Conservation (phyloP, 2,113 vertebrate species). For the Chloroceryle aenea region DNA sequence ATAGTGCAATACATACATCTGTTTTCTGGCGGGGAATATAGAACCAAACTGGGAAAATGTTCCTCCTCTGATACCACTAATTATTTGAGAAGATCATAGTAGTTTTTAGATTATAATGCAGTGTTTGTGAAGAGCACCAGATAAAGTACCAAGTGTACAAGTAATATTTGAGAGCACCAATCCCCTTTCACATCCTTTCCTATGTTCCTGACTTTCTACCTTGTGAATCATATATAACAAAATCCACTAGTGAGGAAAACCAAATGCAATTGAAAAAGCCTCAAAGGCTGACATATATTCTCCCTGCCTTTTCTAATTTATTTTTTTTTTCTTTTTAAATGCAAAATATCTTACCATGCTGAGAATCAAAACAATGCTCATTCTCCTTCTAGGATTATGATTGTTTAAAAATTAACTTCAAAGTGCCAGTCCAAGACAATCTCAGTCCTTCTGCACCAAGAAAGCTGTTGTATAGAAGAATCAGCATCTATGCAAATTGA, state of each 20-base stretch:
- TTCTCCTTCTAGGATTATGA: neutral
- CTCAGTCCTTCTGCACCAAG: neutral
- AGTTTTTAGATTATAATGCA: neutral
- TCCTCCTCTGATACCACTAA: neutral
- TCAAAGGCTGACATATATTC: neutral
- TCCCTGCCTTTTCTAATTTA: neutral
- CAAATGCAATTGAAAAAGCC: neutral
- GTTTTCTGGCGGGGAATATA: neutral
- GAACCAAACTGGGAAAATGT: neutral
- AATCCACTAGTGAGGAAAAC: neutral
- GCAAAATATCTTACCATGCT: neutral
- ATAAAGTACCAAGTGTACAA: neutral
- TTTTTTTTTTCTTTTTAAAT: neutral
- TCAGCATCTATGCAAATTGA: neutral
- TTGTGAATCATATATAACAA: neutral
- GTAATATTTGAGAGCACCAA: neutral
- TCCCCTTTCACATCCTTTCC: neutral
- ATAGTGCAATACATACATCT: neutral
- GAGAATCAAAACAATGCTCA: neutral
- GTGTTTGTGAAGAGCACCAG: neutral
- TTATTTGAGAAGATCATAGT: neutral
- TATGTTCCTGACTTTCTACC: neutral
- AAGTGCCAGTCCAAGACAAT: neutral
- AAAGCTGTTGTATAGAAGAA: neutral
- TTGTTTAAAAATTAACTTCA: neutral